phyloP scores from a whole-genome alignment of 2,113 vertebrate genomes.

The Chascanopsetta lugubris region DNA sequence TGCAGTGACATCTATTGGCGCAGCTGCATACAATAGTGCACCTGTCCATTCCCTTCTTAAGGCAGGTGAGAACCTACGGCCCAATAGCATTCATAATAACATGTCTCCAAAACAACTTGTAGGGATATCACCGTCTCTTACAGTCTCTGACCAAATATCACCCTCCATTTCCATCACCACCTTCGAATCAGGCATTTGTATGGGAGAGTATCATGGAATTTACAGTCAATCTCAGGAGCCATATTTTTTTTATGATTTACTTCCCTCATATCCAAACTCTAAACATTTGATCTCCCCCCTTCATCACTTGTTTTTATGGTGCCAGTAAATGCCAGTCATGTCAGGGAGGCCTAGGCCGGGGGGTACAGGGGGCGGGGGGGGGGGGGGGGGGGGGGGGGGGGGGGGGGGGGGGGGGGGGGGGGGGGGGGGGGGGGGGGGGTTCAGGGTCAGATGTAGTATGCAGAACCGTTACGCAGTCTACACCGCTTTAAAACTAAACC shows the following conservation, averaged over 20 bases:
- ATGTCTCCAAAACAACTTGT: no score
- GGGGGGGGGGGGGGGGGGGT: not conserved
- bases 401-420: not conserved
- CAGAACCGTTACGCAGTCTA: not conserved
- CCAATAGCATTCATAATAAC: no score
- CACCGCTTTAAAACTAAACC: not conserved
- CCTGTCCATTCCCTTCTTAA: no score
- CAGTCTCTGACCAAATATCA: no score
- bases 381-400: not conserved
- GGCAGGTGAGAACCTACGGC: no score
- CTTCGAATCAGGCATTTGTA: not conserved
- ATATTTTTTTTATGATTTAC: constrained; percentile 11
- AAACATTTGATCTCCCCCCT: constrained; percentile 6
- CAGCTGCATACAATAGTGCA: no score
- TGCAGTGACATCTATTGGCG: no score
- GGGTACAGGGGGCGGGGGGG: not conserved
- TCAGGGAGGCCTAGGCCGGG: not conserved
- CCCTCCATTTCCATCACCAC: not conserved
- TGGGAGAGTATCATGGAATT: not conserved
- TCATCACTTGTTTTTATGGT: not conserved
- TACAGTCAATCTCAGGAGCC: not conserved
- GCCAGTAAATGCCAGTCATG: not conserved
- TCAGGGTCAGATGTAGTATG: not conserved
- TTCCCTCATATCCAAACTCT: constrained; percentile 7
- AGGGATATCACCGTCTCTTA: no score